Conservation (phyloP, 2,113 vertebrate species). For the Rattus norvegicus region DNA sequence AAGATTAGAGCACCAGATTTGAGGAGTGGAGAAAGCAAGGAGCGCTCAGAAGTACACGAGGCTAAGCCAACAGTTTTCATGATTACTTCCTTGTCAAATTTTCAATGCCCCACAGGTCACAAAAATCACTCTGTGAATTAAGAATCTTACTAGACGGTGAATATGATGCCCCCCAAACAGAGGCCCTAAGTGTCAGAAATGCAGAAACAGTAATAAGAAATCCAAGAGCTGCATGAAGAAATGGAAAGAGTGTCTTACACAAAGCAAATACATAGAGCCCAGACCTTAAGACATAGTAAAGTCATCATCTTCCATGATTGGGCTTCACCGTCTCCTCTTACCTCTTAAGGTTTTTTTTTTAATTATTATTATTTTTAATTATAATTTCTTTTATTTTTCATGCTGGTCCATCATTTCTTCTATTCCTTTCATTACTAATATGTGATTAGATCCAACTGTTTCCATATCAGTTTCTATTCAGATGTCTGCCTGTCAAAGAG, state of each 20-base stretch:
- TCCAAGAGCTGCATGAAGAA: not conserved
- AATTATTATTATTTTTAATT: not conserved
- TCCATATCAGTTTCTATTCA: slow-evolving; percentile 9
- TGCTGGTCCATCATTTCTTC: not conserved
- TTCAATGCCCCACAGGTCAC: not conserved
- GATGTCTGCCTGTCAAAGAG: not conserved
- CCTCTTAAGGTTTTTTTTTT: not conserved
- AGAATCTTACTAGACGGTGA: slow-evolving; percentile 18
- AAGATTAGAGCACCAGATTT: not conserved
- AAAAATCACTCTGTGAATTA: not conserved
- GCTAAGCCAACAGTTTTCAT: not conserved
- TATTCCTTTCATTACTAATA: not conserved
- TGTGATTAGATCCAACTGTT: not conserved
- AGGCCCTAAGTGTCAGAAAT: not conserved
- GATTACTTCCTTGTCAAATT: not conserved
- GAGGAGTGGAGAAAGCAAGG: not conserved
- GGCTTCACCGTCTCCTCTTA: not conserved
- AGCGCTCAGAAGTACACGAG: not conserved
- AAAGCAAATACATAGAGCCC: not conserved
- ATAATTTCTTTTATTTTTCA: slow-evolving; percentile 18
- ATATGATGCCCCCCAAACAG: not conserved
- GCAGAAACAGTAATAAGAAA: not conserved
- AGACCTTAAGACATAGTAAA: not conserved
- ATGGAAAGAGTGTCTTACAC: not conserved
- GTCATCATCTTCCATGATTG: not conserved